phyloP scores from a whole-genome alignment of 2,113 vertebrate genomes.

The Pseudorectes ferrugineus region DNA sequence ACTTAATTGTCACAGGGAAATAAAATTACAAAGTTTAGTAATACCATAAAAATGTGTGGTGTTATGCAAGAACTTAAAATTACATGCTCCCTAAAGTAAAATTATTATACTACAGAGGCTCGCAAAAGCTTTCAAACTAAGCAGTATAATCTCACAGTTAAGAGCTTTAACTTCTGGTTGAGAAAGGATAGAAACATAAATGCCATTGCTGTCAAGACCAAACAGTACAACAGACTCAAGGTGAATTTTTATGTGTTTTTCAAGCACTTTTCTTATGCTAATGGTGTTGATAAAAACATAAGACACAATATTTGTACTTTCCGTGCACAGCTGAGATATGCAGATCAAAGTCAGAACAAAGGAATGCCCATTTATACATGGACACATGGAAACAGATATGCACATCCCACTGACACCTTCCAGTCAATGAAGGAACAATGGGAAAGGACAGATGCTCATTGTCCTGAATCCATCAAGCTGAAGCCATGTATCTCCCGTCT shows the following conservation, averaged over 20 bases:
- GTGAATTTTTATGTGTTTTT: conserved; percentile 46
- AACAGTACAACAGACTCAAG: conserved; percentile 4
- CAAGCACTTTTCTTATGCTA: background rate
- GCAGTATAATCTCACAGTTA: conserved; percentile 66
- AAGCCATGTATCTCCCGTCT: background rate
- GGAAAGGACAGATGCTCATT: background rate
- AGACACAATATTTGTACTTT: background rate
- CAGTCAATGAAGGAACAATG: background rate
- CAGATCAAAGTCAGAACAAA: background rate
- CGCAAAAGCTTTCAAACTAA: conserved; percentile 67
- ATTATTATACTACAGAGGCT: conserved; percentile 68
- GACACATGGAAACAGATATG: background rate
- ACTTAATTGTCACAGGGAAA: conserved; percentile 76
- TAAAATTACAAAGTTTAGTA: conserved; percentile 77
- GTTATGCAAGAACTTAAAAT: conserved; percentile 74
- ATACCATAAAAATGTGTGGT: conserved; percentile 70
- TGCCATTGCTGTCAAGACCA: conserved; percentile 28
- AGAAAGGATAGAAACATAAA: conserved; percentile 50
- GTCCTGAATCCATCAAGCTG: background rate
- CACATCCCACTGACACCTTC: background rate
- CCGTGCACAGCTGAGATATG: background rate
- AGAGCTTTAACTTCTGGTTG: conserved; percentile 60
- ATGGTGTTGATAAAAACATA: conserved; percentile 5
- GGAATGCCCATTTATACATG: background rate
- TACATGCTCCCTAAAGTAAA: conserved; percentile 71